Conservation (phyloP, 2,797 vertebrate species). For the Danio jaintianensis region DNA sequence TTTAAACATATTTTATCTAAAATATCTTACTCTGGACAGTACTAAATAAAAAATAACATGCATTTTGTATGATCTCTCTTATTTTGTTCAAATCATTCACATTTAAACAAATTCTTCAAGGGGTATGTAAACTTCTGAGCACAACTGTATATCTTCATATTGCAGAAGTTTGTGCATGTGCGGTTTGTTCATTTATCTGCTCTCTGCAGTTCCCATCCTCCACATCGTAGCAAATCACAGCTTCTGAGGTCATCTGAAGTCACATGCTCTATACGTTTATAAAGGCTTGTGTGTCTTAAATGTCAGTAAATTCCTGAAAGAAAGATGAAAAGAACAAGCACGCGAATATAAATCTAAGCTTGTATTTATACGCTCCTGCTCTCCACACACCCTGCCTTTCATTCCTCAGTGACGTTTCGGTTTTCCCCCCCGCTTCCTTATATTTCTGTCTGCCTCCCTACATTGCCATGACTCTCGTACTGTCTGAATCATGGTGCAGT, state of each 20-base stretch:
- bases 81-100: no score
- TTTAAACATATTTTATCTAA: no score
- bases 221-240: not conserved
- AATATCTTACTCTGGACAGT: no score
- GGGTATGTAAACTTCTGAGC: no score
- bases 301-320: not conserved
- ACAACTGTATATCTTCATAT: no score
- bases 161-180: not conserved
- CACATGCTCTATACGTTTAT: not conserved
- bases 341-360: not conserved
- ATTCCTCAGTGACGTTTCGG: slow-evolving; percentile 55
- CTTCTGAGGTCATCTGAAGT: not conserved
- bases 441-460: not conserved
- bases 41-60: no score
- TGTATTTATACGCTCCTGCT: slow-evolving; percentile 4
- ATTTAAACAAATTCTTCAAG: no score
- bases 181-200: no score
- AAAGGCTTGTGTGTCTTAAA: not conserved
- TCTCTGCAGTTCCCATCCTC: not conserved
- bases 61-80: no score
- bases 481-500: slow-evolving; percentile 59
- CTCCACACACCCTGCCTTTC: slow-evolving; percentile 32
- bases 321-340: not conserved
- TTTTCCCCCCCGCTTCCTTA: slow-evolving; percentile 53
- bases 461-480: slow-evolving; percentile 60